phyloP scores from a whole-genome alignment of 2,888 invertebrate species.

The Coremacera marginata region DNA sequence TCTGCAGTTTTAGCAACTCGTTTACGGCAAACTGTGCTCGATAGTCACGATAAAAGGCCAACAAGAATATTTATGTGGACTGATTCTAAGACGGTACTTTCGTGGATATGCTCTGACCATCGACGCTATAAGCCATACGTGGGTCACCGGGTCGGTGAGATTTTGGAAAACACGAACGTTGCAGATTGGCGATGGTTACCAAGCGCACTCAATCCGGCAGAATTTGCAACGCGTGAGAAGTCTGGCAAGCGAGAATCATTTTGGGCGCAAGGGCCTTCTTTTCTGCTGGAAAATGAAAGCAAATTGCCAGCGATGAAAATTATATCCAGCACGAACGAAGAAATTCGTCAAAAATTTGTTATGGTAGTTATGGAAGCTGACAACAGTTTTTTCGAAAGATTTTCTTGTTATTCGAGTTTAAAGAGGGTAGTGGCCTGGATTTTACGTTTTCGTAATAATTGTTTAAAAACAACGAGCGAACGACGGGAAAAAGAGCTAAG shows the following conservation, averaged over 20 bases:
- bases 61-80: too few species aligned
- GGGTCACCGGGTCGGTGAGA: not conserved
- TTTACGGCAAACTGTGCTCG: not conserved
- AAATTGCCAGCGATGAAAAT: not conserved
- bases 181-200: conserved; percentile 30
- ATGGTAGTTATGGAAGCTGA: too few species aligned
- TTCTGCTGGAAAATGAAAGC: not conserved
- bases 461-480: too few species aligned
- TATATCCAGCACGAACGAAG: not conserved
- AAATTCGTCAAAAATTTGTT: too few species aligned
- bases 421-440: not conserved
- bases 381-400: not conserved
- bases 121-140: not conserved
- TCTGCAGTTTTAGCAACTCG: not conserved
- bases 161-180: not conserved
- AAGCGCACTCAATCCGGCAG: conserved; percentile 26
- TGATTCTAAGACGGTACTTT: not conserved
- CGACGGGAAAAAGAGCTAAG: too few species aligned
- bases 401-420: not conserved
- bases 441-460: too few species aligned
- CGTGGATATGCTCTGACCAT: not conserved
- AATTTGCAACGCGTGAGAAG: not conserved
- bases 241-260: not conserved
- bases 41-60: too few species aligned
- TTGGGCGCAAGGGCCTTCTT: not conserved